phyloP scores from a whole-genome alignment of 2,888 invertebrate genomes.

The Rhogogaster chlorosoma region DNA sequence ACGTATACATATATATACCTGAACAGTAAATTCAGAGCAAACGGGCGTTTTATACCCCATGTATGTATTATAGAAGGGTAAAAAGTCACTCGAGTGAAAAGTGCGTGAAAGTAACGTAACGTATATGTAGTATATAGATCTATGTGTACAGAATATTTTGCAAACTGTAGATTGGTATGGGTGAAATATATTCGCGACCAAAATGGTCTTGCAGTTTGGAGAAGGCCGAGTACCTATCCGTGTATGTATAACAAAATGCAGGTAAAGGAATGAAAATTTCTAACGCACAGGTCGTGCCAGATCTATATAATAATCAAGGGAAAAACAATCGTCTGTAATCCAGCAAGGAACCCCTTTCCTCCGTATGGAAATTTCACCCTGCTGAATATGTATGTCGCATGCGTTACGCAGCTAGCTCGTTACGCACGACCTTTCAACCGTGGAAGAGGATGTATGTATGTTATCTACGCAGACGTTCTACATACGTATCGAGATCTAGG shows the following conservation, averaged over 20 bases:
- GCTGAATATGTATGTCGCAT: conserved; percentile 39
- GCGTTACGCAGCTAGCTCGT: conserved; percentile 37
- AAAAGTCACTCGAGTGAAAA: neutral
- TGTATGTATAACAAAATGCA: neutral
- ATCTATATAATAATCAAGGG: neutral
- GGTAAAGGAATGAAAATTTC: neutral
- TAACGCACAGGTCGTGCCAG: neutral
- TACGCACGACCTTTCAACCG: conserved; percentile 23
- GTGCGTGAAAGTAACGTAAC: neutral
- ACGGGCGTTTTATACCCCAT: neutral
- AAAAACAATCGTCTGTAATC: conserved; percentile 26
- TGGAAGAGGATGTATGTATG: conserved; percentile 3
- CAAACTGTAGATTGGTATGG: neutral
- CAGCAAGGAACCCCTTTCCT: neutral
- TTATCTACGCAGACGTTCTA: neutral
- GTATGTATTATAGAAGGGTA: neutral
- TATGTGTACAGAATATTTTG: neutral
- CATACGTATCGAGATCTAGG: neutral
- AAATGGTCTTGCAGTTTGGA: neutral
- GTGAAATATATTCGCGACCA: too few species aligned
- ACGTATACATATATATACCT: neutral
- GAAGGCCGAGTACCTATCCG: neutral
- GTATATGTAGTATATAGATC: neutral
- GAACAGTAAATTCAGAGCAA: neutral
- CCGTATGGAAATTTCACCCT: conserved; percentile 26